Percentiles rank a stretch among this genome's conserved stretches.
phyloP scores from a whole-genome alignment of 2,888 invertebrate species.

The Ennomos erosarius region DNA sequence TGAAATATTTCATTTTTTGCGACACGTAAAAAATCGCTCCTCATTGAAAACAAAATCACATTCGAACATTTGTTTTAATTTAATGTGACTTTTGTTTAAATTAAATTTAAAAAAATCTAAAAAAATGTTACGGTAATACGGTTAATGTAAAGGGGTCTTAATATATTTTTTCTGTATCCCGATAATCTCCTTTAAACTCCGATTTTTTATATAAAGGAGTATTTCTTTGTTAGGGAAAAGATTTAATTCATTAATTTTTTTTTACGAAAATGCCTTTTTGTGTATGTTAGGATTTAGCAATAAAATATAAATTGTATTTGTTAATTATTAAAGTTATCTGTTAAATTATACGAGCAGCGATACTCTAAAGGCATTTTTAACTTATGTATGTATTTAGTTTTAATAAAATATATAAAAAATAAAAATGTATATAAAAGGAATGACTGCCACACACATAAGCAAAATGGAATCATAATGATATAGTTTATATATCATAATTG shows the following conservation, averaged over 20 bases:
- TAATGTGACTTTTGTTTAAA: constrained; percentile 70
- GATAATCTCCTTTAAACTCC: constrained; percentile 27
- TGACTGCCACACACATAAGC: constrained; percentile 52
- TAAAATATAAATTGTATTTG: constrained; percentile 28
- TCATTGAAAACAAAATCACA: constrained; percentile 66
- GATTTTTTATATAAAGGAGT: constrained; percentile 23
- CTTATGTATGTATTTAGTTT: constrained; percentile 38
- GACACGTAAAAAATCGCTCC: constrained; percentile 63
- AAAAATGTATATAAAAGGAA: constrained; percentile 46
- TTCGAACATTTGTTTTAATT: constrained; percentile 76
- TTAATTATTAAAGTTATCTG: constrained; percentile 31
- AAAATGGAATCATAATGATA: constrained; percentile 40
- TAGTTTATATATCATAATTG: constrained; percentile 35
- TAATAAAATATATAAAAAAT: constrained; percentile 33
- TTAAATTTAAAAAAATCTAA: constrained; percentile 35
- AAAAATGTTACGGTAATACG: constrained; percentile 30
- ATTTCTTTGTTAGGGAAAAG: constrained; percentile 18
- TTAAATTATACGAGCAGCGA: constrained; percentile 14
- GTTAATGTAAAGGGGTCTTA: constrained; percentile 28
- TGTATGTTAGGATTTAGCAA: constrained; percentile 15
- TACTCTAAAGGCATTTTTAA: constrained; percentile 36
- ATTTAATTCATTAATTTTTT: constrained; percentile 20
- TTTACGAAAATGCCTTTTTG: constrained; percentile 34
- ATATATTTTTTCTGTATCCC: constrained; percentile 36
- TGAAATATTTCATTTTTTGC: constrained; percentile 44